phyloP scores from a whole-genome alignment of 2,888 invertebrate genomes.

The Pemphredon lugubris region DNA sequence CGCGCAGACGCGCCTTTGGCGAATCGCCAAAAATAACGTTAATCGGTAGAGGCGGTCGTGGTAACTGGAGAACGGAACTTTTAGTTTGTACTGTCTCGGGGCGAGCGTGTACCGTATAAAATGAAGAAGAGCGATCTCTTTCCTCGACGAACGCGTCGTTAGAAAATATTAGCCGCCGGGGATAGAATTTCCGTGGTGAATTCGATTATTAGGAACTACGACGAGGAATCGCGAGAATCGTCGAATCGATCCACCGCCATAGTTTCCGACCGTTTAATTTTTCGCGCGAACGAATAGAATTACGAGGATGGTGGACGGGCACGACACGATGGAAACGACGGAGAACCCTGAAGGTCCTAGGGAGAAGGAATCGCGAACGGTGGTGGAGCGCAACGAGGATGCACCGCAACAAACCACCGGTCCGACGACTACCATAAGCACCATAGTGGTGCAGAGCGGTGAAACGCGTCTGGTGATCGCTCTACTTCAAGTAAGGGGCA shows the following conservation, averaged over 20 bases:
- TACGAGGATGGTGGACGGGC: conserved; percentile 72
- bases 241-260: conserved; percentile 42
- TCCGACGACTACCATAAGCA: conserved; percentile 92
- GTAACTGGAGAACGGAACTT: conserved; percentile 47
- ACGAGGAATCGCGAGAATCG: conserved; percentile 9
- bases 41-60: conserved; percentile 45
- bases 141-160: too few relatives aligned
- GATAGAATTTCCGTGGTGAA: too few relatives aligned
- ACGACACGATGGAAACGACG: conserved; percentile 66
- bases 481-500: conserved; percentile 89
- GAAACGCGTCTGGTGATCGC: conserved; percentile 93
- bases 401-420: conserved; percentile 55
- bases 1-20: conserved; percentile 45
- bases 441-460: conserved; percentile 94
- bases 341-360: conserved; percentile 52
- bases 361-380: conserved; percentile 49
- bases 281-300: conserved; percentile 42
- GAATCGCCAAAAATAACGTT: conserved; percentile 62
- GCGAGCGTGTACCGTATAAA: too few relatives aligned
- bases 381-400: conserved; percentile 53
- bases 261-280: conserved; percentile 40
- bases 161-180: not conserved
- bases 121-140: too few relatives aligned
- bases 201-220: too few relatives aligned
- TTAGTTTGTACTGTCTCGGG: conserved; percentile 4